Conservation (phyloP, 1,140 invertebrate genomes). For the Melitaea cinxia region DNA sequence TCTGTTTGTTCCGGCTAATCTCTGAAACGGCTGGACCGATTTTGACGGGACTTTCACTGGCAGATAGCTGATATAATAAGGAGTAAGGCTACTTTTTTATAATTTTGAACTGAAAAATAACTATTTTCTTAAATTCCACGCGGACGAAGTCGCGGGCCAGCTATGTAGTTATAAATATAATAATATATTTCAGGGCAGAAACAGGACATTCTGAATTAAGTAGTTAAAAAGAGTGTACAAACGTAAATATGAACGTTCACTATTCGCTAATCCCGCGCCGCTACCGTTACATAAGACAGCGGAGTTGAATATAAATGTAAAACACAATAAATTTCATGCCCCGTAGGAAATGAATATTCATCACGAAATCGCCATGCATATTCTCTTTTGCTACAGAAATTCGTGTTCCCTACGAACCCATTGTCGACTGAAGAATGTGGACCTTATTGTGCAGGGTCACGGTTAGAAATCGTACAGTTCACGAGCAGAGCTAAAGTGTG, state of each 20-base stretch:
- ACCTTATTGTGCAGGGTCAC: constrained; percentile 55
- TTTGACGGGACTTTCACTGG: too few species aligned
- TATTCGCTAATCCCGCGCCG: constrained; percentile 78
- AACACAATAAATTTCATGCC: constrained; percentile 82
- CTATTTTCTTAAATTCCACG: too few species aligned
- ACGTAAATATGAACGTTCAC: constrained; percentile 69
- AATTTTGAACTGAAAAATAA: too few species aligned
- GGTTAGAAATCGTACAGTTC: constrained; percentile 58
- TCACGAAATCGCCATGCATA: constrained; percentile 81
- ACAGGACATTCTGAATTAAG: not conserved
- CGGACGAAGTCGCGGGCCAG: too few species aligned
- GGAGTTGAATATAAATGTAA: constrained; percentile 81
- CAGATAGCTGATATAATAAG: too few species aligned
- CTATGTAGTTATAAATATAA: too few species aligned
- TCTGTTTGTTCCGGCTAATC: too few species aligned
- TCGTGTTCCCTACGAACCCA: constrained; percentile 57
- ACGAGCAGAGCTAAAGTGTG: constrained; percentile 45
- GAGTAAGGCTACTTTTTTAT: too few species aligned
- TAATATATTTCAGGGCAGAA: too few species aligned
- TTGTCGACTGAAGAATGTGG: constrained; percentile 47
- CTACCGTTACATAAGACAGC: constrained; percentile 81
- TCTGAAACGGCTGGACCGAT: too few species aligned
- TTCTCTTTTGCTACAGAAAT: constrained; percentile 77
- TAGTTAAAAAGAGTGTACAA: constrained; percentile 15
- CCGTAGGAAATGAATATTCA: constrained; percentile 82